These are phyloP conservation scores for Ciconia boyciana DNA, from an alignment of 2,113 vertebrate genomes.

Conservation along the genomic window DNA sequence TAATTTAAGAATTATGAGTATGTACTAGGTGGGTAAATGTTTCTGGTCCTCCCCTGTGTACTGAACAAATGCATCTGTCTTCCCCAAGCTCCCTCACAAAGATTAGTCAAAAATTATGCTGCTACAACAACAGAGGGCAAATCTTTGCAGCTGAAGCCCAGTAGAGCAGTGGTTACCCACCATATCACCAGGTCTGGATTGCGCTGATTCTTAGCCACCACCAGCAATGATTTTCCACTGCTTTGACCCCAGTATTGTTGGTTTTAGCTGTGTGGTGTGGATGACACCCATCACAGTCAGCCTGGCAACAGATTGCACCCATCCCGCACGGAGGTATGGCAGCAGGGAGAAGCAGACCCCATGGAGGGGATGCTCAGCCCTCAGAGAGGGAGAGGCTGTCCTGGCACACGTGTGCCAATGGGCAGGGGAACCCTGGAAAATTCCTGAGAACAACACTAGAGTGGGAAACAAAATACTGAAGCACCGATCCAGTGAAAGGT, in stretches of 20 bases:
- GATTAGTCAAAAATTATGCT: neutral
- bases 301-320: neutral
- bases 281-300: neutral
- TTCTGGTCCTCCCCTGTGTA: neutral
- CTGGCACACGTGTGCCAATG: rapidly evolving
- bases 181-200: neutral
- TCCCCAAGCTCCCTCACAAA: neutral
- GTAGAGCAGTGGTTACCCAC: neutral
- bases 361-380: neutral
- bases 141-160: neutral
- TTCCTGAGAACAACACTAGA: rapidly evolving
- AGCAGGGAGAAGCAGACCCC: neutral
- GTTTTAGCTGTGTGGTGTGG: neutral
- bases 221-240: neutral
- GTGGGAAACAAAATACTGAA: neutral
- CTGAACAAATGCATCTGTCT: neutral
- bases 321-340: neutral
- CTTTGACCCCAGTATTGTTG: neutral
- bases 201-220: neutral
- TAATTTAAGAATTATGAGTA: too few species aligned
- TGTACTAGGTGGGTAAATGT: neutral
- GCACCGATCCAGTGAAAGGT: rapidly evolving
- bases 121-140: neutral
- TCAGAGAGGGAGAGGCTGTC: neutral
- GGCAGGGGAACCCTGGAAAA: neutral